Evolutionary conservation across 2,888 invertebrate species (phyloP).

Genomic region (Elysia crispata): DNA sequence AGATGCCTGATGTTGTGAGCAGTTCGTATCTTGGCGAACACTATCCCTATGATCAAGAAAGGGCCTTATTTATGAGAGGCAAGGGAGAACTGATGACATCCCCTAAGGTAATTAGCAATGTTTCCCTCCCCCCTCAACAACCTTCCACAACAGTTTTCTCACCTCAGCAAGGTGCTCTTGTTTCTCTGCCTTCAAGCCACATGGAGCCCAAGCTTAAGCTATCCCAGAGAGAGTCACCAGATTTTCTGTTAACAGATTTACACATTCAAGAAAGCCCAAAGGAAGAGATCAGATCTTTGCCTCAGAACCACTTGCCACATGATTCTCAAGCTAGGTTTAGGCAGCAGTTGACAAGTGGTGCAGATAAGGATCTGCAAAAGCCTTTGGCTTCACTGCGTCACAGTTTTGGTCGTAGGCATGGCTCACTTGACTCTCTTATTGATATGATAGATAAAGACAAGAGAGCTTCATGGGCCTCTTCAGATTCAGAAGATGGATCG

Average conservation of each 20-base stretch:
- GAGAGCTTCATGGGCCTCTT: conserved; percentile 64
- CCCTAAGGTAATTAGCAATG: background rate
- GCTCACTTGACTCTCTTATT: conserved; percentile 81
- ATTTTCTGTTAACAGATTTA: no score
- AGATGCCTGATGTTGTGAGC: conserved; percentile 47
- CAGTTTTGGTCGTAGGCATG: conserved; percentile 76
- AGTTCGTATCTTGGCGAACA: conserved; percentile 45
- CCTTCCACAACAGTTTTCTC: background rate
- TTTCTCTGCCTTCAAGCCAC: background rate
- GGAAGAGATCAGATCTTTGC: conserved; percentile 3
- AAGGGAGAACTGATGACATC: background rate
- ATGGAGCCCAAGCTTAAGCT: background rate
- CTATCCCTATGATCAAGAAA: conserved; percentile 33
- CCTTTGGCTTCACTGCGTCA: conserved; percentile 18
- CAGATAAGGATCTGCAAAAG: background rate
- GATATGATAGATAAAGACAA: conserved; percentile 76
- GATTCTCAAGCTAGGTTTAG: conserved; percentile 19
- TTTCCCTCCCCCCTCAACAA: background rate
- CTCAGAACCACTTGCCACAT: conserved; percentile 1
- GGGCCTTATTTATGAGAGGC: background rate
- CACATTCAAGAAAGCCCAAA: conserved; percentile 26
- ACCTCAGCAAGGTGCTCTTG: conserved; percentile 12
- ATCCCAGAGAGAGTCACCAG: background rate
- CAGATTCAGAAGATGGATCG: conserved; percentile 72
- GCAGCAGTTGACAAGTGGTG: conserved; percentile 17